Conservation (phyloP, 2,113 vertebrate species). For the Atrichornis clamosus region DNA sequence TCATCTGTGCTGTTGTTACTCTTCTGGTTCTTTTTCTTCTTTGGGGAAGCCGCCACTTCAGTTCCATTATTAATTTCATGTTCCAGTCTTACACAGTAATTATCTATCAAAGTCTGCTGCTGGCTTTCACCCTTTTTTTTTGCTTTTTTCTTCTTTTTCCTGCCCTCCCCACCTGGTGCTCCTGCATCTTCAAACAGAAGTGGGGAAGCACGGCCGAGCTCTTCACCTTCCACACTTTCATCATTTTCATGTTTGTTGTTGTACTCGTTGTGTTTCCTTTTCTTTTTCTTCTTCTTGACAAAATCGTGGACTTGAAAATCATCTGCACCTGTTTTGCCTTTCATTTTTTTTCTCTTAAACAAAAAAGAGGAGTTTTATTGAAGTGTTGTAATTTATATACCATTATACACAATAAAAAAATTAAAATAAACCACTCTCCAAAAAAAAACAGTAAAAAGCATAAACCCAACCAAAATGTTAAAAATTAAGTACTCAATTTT, state of each 20-base stretch:
- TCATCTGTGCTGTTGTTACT: rapidly evolving
- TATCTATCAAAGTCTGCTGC: neutral
- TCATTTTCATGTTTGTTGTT: neutral
- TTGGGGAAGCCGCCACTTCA: neutral
- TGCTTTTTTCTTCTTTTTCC: neutral
- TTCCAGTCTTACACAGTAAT: neutral
- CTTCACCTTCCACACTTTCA: rapidly evolving
- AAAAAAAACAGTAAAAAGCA: neutral
- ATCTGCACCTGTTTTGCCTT: neutral
- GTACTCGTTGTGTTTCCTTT: neutral
- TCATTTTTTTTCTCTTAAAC: conserved; percentile 34
- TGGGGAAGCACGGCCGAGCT: rapidly evolving
- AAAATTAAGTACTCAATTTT: neutral
- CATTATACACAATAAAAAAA: rapidly evolving
- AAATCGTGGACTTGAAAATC: neutral
- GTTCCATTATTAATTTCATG: neutral
- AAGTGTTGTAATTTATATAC: neutral
- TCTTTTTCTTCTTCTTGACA: conserved; percentile 50
- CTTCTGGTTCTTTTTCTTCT: neutral
- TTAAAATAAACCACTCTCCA: rapidly evolving
- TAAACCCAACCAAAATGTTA: neutral
- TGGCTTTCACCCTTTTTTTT: rapidly evolving
- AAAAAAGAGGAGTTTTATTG: neutral
- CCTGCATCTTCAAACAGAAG: neutral
- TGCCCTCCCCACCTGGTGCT: neutral